Evolutionary conservation across 37 sponge, comb jelly and placozoan genomes (phyloP).

Genomic region (Beroe forskalii): DNA sequence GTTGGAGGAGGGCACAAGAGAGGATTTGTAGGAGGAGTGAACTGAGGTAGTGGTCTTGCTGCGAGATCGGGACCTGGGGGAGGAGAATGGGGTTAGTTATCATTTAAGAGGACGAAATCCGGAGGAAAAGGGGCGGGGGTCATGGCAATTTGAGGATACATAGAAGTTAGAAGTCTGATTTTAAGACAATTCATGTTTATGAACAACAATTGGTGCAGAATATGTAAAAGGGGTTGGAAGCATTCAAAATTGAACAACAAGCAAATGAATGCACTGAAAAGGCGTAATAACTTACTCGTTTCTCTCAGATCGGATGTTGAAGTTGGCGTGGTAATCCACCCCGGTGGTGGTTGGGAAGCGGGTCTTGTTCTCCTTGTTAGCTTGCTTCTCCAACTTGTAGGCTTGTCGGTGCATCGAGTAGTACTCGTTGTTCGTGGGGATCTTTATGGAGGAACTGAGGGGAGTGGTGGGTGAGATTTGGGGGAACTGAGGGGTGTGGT

Average conservation of each 20-base stretch:
- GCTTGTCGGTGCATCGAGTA: conserved; percentile 23
- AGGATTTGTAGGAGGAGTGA: conserved; percentile 11
- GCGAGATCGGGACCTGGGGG: neutral
- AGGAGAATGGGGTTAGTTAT: neutral
- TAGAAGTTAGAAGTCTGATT: too few species aligned
- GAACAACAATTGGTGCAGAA: neutral
- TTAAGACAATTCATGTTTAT: too few species aligned
- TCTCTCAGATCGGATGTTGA: neutral
- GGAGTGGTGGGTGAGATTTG: neutral
- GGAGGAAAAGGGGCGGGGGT: neutral
- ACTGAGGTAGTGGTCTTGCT: conserved; percentile 28
- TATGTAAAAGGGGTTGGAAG: too few species aligned
- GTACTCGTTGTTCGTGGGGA: conserved; percentile 61
- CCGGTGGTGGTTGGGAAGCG: conserved; percentile 52
- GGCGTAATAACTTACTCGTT: neutral
- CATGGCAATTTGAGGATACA: too few species aligned
- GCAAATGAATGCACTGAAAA: too few species aligned
- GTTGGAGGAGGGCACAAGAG: neutral
- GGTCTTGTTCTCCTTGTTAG: conserved; percentile 57
- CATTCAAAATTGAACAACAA: too few species aligned
- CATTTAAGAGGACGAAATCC: neutral
- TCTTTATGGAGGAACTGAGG: conserved; percentile 63
- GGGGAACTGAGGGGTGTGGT: neutral
- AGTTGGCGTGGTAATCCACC: neutral
- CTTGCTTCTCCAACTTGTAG: conserved; percentile 29